Conservation (phyloP, 2,113 vertebrate species). For the Atractosteus spatula region DNA sequence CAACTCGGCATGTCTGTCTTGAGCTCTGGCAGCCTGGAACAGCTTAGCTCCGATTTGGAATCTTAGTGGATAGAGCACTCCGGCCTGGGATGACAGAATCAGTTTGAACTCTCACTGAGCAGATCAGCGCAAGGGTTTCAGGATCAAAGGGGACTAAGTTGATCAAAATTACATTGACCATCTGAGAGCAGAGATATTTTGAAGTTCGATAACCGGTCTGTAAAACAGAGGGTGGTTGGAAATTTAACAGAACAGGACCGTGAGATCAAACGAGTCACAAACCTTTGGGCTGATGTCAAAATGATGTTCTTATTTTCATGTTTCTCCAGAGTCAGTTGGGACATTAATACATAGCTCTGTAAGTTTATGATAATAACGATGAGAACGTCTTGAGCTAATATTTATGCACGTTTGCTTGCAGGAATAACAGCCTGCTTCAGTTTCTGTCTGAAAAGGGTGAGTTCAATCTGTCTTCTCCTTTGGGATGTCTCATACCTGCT, state of each 20-base stretch:
- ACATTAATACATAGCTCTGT: conserved; percentile 37
- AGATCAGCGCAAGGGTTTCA: conserved; percentile 55
- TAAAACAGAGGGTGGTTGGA: conserved; percentile 62
- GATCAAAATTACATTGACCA: conserved; percentile 70
- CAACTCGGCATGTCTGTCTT: conserved; percentile 59
- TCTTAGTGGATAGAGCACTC: conserved; percentile 40
- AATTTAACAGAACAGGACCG: conserved; percentile 55
- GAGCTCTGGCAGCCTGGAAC: conserved; percentile 51
- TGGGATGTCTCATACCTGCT: background rate
- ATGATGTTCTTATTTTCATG: conserved; percentile 41
- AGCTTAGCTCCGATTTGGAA: conserved; percentile 48
- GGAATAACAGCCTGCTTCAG: too few species aligned
- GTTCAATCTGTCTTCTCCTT: background rate
- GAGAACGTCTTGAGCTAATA: too few species aligned
- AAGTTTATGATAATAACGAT: conserved; percentile 18
- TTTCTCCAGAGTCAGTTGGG: conserved; percentile 25
- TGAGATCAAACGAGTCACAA: conserved; percentile 59
- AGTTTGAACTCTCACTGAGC: conserved; percentile 51
- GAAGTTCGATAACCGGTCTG: conserved; percentile 52
- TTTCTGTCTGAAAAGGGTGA: too few species aligned
- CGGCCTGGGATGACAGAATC: conserved; percentile 57
- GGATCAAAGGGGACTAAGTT: conserved; percentile 69
- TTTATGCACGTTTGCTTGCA: too few species aligned
- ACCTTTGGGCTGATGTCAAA: conserved; percentile 47
- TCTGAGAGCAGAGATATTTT: conserved; percentile 62